Evolutionary conservation across 2,113 vertebrate genomes (phyloP).

Genomic region (Sciurus niger): DNA sequence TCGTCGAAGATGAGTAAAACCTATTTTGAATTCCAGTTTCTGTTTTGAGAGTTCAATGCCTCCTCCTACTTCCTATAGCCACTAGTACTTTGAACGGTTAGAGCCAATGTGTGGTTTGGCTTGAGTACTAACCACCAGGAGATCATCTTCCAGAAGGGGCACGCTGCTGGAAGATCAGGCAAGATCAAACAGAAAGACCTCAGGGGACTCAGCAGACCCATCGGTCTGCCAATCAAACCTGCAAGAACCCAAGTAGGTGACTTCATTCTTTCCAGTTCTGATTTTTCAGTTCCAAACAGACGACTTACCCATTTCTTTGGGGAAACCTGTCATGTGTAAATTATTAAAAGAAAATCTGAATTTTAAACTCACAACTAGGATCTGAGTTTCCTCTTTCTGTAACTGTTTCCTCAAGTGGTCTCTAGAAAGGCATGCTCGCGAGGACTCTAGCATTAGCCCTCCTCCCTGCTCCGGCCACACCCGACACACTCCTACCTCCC

Average conservation of each 20-base stretch:
- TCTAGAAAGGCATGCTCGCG: neutral
- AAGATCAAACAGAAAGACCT: neutral
- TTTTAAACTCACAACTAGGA: neutral
- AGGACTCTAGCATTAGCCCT: no score
- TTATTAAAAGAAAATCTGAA: neutral
- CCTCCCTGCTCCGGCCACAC: neutral
- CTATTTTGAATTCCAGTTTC: neutral
- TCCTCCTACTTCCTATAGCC: neutral
- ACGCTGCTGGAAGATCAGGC: accelerated
- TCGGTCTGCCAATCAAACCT: neutral
- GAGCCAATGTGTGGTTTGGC: neutral
- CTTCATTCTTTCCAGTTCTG: neutral
- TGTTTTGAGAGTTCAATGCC: neutral
- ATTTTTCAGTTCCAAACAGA: neutral
- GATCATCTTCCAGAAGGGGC: neutral
- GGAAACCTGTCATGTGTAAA: neutral
- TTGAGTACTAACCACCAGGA: neutral
- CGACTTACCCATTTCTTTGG: neutral
- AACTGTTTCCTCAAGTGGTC: neutral
- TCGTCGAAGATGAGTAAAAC: neutral
- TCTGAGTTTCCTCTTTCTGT: neutral
- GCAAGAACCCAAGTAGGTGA: neutral
- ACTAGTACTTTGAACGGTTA: neutral
- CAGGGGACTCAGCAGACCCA: accelerated
- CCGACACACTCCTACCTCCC: accelerated